Evolutionary conservation across 2,113 vertebrate genomes (phyloP).

Genomic region (Oncorhynchus clarkii): DNA sequence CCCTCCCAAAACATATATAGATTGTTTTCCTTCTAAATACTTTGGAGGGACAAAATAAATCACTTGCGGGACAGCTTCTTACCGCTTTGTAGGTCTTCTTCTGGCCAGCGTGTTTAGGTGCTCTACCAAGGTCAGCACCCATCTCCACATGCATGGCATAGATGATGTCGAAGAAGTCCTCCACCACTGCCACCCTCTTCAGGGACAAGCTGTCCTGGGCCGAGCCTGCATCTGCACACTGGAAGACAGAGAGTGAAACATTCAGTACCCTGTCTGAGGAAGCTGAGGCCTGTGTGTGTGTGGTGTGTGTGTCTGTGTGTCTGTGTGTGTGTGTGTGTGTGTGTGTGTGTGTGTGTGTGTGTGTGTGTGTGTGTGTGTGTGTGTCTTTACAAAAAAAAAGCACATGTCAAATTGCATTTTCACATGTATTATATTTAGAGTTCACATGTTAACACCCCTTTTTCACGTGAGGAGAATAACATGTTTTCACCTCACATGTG

Average conservation of each 20-base stretch:
- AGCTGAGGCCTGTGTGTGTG: not conserved
- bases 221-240: slow-evolving; percentile 91
- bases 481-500: no score
- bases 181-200: slow-evolving; percentile 96
- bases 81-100: slow-evolving; percentile 99
- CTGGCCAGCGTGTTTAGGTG: slow-evolving; percentile 95
- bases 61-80: slow-evolving; percentile 53
- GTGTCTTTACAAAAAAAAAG: no score
- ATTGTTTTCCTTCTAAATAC: no score
- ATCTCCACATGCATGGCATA: slow-evolving; percentile 99
- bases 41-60: no score
- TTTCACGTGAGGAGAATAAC: no score
- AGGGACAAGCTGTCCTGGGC: slow-evolving; percentile 92
- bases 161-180: slow-evolving; percentile 99
- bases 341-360: no score
- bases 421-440: no score
- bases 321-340: no score
- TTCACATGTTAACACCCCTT: no score
- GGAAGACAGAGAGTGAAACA: slow-evolving; percentile 50
- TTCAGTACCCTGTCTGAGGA: not conserved
- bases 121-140: slow-evolving; percentile 88
- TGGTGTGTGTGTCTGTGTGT: no score
- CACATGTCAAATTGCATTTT: no score
- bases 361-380: not conserved
- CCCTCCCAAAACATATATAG: no score